These are phyloP conservation scores for Alectura lathami DNA, from an alignment of 2,113 vertebrate genomes.

Conservation along the genomic window DNA sequence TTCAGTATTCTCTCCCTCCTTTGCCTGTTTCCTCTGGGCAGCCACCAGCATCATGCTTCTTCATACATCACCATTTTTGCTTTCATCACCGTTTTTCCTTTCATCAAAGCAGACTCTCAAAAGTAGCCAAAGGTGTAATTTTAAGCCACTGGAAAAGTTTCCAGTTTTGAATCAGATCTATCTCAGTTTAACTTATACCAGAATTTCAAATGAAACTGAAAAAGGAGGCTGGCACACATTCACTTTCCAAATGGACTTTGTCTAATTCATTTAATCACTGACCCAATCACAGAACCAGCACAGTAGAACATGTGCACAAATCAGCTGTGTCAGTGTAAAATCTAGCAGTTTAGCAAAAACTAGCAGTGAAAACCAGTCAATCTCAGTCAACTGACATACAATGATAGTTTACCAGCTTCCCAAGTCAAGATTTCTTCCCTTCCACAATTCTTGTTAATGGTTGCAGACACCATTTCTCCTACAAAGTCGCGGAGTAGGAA, in stretches of 20 bases:
- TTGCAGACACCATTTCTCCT: neutral
- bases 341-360: neutral
- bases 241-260: conserved; percentile 9
- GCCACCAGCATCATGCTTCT: neutral
- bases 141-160: neutral
- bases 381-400: neutral
- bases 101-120: neutral
- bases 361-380: neutral
- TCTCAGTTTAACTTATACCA: neutral
- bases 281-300: neutral
- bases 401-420: neutral
- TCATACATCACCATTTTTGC: neutral
- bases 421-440: neutral
- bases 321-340: neutral
- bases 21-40: neutral
- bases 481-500: neutral
- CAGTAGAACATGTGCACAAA: neutral
- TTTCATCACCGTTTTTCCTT: neutral
- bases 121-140: neutral
- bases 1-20: neutral
- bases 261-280: neutral
- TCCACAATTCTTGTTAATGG: neutral
- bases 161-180: neutral
- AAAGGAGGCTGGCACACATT: neutral
- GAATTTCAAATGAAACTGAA: neutral